Evolutionary conservation across 2,888 invertebrate species (phyloP), one percentile per base, ranked within the genome.

Genomic region (Stegophylla sp.): DNA sequence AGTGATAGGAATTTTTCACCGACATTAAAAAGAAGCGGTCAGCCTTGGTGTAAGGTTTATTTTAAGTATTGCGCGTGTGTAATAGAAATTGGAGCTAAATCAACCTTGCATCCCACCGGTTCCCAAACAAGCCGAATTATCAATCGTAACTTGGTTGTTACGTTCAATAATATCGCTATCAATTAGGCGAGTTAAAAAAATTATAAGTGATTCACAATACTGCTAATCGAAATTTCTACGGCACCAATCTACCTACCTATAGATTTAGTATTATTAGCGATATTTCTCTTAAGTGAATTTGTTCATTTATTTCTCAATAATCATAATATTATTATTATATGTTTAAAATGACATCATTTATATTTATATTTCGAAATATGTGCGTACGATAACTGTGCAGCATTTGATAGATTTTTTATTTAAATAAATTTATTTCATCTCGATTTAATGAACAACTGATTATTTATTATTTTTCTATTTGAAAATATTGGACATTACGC

Each of bases 21-120:
- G 20, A 66, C 53, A n/a, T 53, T 41, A 26, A 71, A 61, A 71
- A 71, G 48, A 61, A 71, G 79, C 48, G 23, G 79, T 71, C 59
- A 71, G 34, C 79, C 79, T 79, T 77, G 67, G 20, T 71, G 23
- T 28, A 61, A 34, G 61, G 69, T 69, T 61, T 61, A 23, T 79
- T 61, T 41, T 66, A 34, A 34, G 41, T 61, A 48, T 71, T 69
- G 71, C 79, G 71, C 79, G 61, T 66, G n/a, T 71, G 48, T 17
- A 41, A 59, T 77, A 79, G 71, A 79, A 69, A 79, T 79, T 71
- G 59, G 17, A 79, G 34, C 34, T 34, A 71, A 61, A 71, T 71
- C 26, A 63, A 71, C 69, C 77, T 77, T 77, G 71, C 69, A 26
- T 71, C 69, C 79, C 79, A 71, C 79, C 48, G 69, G 75, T 76